Evolutionary conservation across 2,888 invertebrate genomes (phyloP), one percentile per base, ranked within the genome.

Genomic region (Drosophila mimica): DNA sequence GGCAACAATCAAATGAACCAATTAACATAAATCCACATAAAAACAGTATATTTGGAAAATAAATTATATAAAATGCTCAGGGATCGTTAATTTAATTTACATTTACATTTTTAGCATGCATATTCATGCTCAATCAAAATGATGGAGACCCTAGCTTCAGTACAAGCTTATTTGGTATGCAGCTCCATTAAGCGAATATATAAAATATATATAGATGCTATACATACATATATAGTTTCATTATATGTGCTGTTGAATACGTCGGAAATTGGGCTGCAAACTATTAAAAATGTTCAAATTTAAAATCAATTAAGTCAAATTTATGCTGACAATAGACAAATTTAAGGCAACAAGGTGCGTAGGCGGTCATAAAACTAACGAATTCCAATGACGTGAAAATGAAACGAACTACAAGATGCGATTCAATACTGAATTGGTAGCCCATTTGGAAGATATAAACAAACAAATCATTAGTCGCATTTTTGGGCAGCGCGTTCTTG

Each of bases 291-390:
- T 78, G 75, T 53, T 88, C 77, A 89, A 85, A 81, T 83, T 88
- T 83, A 88, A 88, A 88, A 89, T 86, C 88, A 88, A 87, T 87
- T 88, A 88, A 88, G 78, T 75, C 78, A 88, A 89, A 88, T 87
- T 85, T 88, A 87, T 87, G 74, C 90, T 75, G 88, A 82, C 88
- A 72, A 79, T 72, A 78, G 88, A 88, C 86, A 85, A 81, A 89
- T 83, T 75, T 77, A 63, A 84, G 72, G 68, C 77, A 68, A 59
- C 57, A 77, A 56, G 74, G 60, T 66, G 78, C 73, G 87, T 88
- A 81, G 90, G 88, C 78, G 87, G 71, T 7, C 59, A 68, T 69
- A 75, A 79, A 70, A 65, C 77, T 70, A 83, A 63, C 70, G 61
- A 70, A 70, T 63, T 15, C 46, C 61, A 82, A 58, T 40, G 30